Evolutionary conservation across 2,797 vertebrate species (phyloP), one percentile per base, ranked within the genome.

Genomic region (Gouania willdenowi): DNA sequence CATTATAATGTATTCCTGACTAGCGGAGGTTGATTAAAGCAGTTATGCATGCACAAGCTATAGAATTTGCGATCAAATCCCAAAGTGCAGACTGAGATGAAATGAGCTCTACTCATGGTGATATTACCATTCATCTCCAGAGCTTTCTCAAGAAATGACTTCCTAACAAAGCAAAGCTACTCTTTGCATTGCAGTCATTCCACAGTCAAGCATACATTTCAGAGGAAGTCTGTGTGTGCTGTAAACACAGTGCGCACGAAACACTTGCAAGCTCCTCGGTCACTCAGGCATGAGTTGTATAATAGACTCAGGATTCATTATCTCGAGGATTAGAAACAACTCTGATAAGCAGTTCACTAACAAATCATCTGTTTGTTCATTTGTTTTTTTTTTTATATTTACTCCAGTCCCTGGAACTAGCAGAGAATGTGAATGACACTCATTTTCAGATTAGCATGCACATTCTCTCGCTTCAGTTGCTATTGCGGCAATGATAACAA

Each of bases 1-100:
- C 52, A 45, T 64, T 75, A 47, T 51, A 37, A 57, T 66, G 67
- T 56, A 49, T 67, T 62, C 59, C 62, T 66, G 39, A 11, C 58
- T 41, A 62, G 40, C 28, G 7, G 45, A 60, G 56, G 26, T 40
- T 23, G 26, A 54, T 58, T 31, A 18, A 37, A 41, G 16, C 49
- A 36, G 50, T 56, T 36, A 37, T 41, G 53, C 43, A 49, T 17
- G 45, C 71, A 34, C 40, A n/a, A 33, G 38, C 41, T 43, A 54
- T 57, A 48, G 59, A 62, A 47, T 67, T 67, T 75, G 52, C 64
- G 49, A 81, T 71, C 57, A 76, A 75, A 79, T 77, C 71, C 69
- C 68, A 23, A 35, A 47, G 38, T 58, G 56, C 46, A 44, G 25
- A 36, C 41, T 52, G 32, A 19, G 51, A 64, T 19, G 31, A 65